Evolutionary conservation across 2,797 vertebrate species (phyloP), one percentile per base, ranked within the genome.

Genomic region (Chlorospingus flavigularis): DNA sequence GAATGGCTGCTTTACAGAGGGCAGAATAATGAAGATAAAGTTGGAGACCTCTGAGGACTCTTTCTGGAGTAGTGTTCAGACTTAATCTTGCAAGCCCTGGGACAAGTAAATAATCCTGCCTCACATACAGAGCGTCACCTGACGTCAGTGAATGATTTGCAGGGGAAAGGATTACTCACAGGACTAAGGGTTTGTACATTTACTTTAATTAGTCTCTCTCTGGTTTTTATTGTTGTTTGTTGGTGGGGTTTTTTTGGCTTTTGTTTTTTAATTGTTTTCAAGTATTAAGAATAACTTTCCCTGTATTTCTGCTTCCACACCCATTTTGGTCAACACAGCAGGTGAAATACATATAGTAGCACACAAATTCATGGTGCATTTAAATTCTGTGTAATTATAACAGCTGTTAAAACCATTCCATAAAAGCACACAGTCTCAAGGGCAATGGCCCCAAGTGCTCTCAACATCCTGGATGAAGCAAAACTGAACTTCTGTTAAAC

Each of bases 101-200:
- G 85, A 28, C 77, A 71, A 5, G 3, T 35, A 63, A 89, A 40
- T 90, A 91, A 92, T 79, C 70, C 75, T 90, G 71, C 63, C 76
- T 74, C 19, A 23, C 40, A 74, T 7, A 40, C 13, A 9, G 74
- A 92, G 31, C 0, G 1, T 85, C 33, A 83, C 77, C 81, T 94
- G 94, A 97, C 4, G 5, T 94, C 94, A 96, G 33, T 80, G 63
- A 94, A 89, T 77, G 39, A 78, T 88, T 81, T 86, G 8, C 86
- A 82, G 58, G 23, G 86, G 48, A 93, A 81, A 80, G 81, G 63
- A 84, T 95, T 95, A 79, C 54, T 93, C 86, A 79, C 21, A 40
- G 74, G 78, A 85, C 86, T 24, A 35, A 79, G 76, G 35, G 47
- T 75, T 94, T 81, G 50, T 53, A 45, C 37, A 37, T 70, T 86